Evolutionary conservation across 2,888 invertebrate genomes (phyloP), one percentile per base, ranked within the genome.

Genomic region (Spatulosminthurus flaviceps): DNA sequence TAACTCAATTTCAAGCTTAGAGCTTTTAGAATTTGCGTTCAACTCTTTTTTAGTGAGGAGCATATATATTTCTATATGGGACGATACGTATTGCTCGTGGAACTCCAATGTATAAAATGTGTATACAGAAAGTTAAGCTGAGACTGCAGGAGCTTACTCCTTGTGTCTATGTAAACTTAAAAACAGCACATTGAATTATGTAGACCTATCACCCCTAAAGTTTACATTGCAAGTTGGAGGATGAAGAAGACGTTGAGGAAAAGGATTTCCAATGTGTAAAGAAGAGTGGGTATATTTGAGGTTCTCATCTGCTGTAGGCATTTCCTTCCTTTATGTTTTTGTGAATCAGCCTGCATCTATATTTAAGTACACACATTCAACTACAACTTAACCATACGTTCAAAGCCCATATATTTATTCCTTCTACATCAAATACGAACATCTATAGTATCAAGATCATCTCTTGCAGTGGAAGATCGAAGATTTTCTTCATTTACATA

Each of bases 21-120:
- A 70, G 71, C n/a, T 22, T 34, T 71, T 26, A 41, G 70, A 34
- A 70, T 70, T 71, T 71, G 42, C 41, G 71, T 71, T 71, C 42
- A 42, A 34, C 71, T 71, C 42, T 42, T 71, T 71, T 42, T 71
- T 41, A 66, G 64, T 64, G 21, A 64, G 21, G 22, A 64, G 64
- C 64, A 34, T 4, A 34, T 34, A 21, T 64, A 16, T 64, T 34
- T 5, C 9, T 28, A 69, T 69, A 19, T 28, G 34, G 69, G 13
- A 9, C 26, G 19, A 69, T 69, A 1, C 13, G 1, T 21, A 21
- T 1, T 26, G 2, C 60, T 60, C 60, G n/a, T 9, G 19, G 9
- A 5, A 9, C 60, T 4, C 16, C 60, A 9, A n/a, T 22, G 9
- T 60, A n/a, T 16, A n/a, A 5, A 5, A 21, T 9, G 5, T 22